Base-by-base conservation (phyloP, 2,888 invertebrate species). In the Epirrhoe alternata region DNA sequence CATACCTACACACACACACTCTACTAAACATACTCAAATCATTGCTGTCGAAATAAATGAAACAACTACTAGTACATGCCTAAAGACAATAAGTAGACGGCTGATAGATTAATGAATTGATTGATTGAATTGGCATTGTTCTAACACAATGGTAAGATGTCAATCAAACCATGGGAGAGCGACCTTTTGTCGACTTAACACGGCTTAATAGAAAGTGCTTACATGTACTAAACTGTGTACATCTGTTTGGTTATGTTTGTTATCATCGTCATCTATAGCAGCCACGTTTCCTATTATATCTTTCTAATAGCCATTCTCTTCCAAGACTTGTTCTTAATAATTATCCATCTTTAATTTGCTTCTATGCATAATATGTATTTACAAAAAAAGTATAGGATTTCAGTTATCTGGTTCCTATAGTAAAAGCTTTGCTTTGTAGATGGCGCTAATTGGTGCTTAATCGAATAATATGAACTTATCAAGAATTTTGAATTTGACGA, bases 61-160 rank as follows among this genome's bases (percentile, higher is more conserved):
- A 74, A 73, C 68, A 72, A 54, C 66, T 73, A 71, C 75, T 68
- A 69, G 66, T 58, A 30, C 54, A 53, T 55, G 17, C 45, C 38
- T 49, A 50, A 51, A 66, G 73, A 71, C 77, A 75, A 71, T 76
- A 74, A 73, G 72, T 56, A 71, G 71, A 73, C 73, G 72, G 73
- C 71, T 74, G 77, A 76, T 78, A 77, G 75, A 74, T 77, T 78
- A 80, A 77, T 74, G 71, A 77, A 72, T 75, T 77, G 76, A 81
- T 80, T 76, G 75, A 78, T 79, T 72, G 75, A 73, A 77, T 66
- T 75, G 72, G 73, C 74, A 80, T 81, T 81, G 81, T 81, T 80
- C 68, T 61, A 55, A 65, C 54, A 72, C 74, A 78, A 72, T 64
- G 54, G 61, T 56, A 33, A 76, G 77, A 81, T 77, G 66, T 61